A percentile compares a stretch with the other conserved stretches of the same genome.
These are phyloP conservation scores for Cryptus armator DNA, from an alignment of 2,888 invertebrate genomes.

Conservation along the genomic window DNA sequence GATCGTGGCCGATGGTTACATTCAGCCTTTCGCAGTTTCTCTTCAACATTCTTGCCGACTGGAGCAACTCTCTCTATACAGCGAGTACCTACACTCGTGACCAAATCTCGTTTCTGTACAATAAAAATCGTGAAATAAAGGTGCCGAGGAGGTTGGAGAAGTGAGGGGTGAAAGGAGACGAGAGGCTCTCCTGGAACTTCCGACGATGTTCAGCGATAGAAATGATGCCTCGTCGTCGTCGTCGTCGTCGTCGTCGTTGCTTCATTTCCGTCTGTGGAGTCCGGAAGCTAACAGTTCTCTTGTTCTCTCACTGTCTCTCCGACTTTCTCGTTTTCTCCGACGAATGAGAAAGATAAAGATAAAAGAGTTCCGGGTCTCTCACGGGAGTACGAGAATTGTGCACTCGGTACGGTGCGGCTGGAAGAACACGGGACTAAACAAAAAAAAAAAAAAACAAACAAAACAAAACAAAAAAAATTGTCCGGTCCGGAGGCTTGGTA, in stretches of 20 bases:
- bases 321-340: conserved; percentile 28
- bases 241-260: conserved; percentile 67
- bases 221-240: conserved; percentile 46
- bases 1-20: conserved; percentile 14
- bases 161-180: conserved; percentile 41
- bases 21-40: conserved; percentile 22
- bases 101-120: conserved; percentile 2
- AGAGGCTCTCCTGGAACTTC: conserved; percentile 56
- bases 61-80: conserved; percentile 8
- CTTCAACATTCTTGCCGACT: conserved; percentile 3
- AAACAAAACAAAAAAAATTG: conserved; percentile 39
- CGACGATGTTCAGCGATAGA: conserved; percentile 53
- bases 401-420: conserved; percentile 34
- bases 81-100: neutral
- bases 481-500: conserved; percentile 37
- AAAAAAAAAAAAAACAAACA: conserved; percentile 41
- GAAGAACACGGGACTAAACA: neutral
- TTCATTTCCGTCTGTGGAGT: conserved; percentile 77
- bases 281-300: conserved; percentile 70
- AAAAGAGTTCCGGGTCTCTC: conserved; percentile 20
- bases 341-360: neutral
- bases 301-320: conserved; percentile 19
- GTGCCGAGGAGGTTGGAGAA: conserved; percentile 29
- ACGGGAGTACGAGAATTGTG: conserved; percentile 52
- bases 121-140: conserved; percentile 48